Conservation (phyloP, 1,140 invertebrate species). For the Brachionus sp. region DNA sequence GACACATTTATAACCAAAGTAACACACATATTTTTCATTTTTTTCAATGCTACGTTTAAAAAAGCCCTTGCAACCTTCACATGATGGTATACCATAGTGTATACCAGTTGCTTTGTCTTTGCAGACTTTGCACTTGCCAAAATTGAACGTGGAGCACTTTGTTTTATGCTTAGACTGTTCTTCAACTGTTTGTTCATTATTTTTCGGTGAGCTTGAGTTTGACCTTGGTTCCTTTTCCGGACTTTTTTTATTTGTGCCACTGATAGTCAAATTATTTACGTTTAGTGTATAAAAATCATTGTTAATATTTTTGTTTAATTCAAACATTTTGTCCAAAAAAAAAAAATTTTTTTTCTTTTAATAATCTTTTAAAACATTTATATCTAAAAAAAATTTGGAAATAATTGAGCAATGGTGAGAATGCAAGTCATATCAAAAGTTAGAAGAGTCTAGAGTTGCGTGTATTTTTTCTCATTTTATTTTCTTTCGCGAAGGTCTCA, state of each 20-base stretch:
- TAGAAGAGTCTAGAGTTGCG: not conserved
- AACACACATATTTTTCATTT: constrained; percentile 59
- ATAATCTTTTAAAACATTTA: not conserved
- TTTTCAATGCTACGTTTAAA: constrained; percentile 56
- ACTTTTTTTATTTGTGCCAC: not conserved
- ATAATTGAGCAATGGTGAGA: not conserved
- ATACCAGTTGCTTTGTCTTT: constrained; percentile 43
- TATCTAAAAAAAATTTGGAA: not conserved
- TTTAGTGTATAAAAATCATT: not conserved
- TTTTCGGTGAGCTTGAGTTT: not conserved
- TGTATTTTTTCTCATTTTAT: not conserved
- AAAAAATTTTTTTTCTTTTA: not conserved
- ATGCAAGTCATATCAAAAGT: not conserved
- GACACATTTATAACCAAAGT: constrained; percentile 57
- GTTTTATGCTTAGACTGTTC: not conserved
- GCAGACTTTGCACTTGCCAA: constrained; percentile 44
- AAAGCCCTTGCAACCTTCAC: constrained; percentile 39
- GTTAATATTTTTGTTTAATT: not conserved
- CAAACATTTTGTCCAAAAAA: not conserved
- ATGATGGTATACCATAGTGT: constrained; percentile 34
- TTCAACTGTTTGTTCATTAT: not conserved
- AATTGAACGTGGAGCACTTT: not conserved
- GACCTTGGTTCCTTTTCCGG: not conserved
- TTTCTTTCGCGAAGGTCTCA: not conserved
- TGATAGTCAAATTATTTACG: not conserved